A percentile compares a stretch with the other conserved stretches of the same genome.
Evolutionary conservation across 1,140 invertebrate species (phyloP).

Genomic region (Drosophila gunungcola): DNA sequence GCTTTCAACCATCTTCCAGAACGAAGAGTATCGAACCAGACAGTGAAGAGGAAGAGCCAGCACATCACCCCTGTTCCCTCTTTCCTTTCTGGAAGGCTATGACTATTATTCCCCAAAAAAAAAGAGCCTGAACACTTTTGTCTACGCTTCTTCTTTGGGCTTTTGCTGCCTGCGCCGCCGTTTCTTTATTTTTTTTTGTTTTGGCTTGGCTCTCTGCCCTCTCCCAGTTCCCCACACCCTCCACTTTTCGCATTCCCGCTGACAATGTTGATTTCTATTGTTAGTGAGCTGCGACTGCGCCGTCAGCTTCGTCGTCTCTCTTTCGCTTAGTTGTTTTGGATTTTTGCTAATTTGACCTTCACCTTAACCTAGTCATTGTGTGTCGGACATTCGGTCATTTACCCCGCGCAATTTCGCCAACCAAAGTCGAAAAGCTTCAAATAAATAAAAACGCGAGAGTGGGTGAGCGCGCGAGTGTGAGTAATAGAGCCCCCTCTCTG

Average conservation of each 20-base stretch:
- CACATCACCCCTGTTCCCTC: conserved; percentile 1
- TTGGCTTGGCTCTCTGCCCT: neutral
- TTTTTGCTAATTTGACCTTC: conserved; percentile 84
- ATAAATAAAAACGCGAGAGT: neutral
- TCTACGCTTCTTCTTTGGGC: conserved; percentile 42
- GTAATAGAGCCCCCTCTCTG: neutral
- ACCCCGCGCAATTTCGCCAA: conserved; percentile 59
- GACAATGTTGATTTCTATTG: conserved; percentile 80
- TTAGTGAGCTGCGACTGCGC: conserved; percentile 70
- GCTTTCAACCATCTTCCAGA: neutral
- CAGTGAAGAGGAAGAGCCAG: conserved; percentile 50
- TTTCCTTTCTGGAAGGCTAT: conserved; percentile 22
- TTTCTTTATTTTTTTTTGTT: conserved; percentile 35
- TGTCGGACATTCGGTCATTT: conserved; percentile 84
- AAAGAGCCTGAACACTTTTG: conserved; percentile 45
- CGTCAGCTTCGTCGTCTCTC: conserved; percentile 45
- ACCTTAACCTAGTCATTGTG: conserved; percentile 85
- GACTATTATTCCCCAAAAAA: conserved; percentile 17
- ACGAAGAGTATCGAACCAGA: conserved; percentile 24
- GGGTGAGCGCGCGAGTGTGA: conserved; percentile 4
- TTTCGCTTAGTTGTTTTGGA: conserved; percentile 60
- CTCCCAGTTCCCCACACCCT: neutral
- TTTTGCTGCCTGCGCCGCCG: conserved; percentile 36
- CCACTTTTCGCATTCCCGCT: conserved; percentile 30
- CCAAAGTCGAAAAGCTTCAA: conserved; percentile 13